Conservation (phyloP, 2,113 vertebrate genomes). For the Tychaedon coryphoeus region DNA sequence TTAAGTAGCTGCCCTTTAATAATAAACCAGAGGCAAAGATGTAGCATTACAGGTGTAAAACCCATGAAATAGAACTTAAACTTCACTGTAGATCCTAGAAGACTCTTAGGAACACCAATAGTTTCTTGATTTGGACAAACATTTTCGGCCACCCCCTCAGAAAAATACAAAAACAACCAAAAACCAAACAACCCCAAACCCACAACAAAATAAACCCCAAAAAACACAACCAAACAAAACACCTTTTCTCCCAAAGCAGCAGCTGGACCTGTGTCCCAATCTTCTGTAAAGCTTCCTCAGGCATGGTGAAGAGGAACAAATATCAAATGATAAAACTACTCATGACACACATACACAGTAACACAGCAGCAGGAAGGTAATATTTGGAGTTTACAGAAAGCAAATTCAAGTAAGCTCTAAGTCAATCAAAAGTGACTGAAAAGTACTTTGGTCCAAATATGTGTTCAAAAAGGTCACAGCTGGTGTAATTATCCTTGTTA, state of each 20-base stretch:
- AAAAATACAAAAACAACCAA: not conserved
- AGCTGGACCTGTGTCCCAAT: rapidly evolving
- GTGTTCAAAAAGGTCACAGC: conserved; percentile 75
- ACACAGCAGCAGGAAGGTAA: conserved; percentile 14
- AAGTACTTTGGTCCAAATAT: conserved; percentile 65
- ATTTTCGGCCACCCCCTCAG: rapidly evolving
- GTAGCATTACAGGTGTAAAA: not conserved
- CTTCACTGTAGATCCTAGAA: not conserved
- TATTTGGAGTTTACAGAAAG: conserved; percentile 65
- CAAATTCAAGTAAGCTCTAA: conserved; percentile 65
- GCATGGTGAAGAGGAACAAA: not conserved
- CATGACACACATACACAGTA: not conserved
- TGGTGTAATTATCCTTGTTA: conserved; percentile 72
- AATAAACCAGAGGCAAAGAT: not conserved
- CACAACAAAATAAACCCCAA: no score
- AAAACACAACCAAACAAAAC: no score
- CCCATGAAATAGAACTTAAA: not conserved
- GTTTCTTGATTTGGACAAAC: not conserved
- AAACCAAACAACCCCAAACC: not conserved
- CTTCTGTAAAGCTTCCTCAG: not conserved
- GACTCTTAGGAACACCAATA: not conserved
- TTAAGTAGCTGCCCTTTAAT: not conserved
- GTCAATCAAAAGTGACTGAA: conserved; percentile 73
- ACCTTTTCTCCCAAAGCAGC: not conserved
- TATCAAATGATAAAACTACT: not conserved